A percentile compares a stretch with the other conserved stretches of the same genome.
phyloP scores from a whole-genome alignment of 2,797 vertebrate species.

The Sebastes matsubarae region DNA sequence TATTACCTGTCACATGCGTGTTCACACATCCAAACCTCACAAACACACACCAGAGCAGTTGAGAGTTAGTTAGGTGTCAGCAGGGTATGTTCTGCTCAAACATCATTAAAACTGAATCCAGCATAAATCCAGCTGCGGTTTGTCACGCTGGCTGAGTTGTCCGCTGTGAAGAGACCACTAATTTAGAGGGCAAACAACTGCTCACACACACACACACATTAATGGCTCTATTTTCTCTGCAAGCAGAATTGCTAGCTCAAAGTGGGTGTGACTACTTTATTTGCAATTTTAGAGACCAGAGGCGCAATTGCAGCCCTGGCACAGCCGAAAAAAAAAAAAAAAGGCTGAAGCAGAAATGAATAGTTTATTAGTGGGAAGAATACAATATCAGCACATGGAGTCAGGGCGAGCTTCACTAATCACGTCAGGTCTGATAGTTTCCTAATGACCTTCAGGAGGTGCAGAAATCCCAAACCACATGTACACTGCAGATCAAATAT shows the following conservation, averaged over 20 bases:
- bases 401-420: not conserved
- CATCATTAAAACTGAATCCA: conserved; percentile 62
- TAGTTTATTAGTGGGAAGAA: not conserved
- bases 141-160: conserved; percentile 38
- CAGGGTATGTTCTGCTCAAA: conserved; percentile 53
- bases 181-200: conserved; percentile 36
- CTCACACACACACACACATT: conserved; percentile 3
- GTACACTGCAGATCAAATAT: not conserved
- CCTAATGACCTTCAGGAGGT: not conserved
- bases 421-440: conserved; percentile 6
- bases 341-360: not conserved
- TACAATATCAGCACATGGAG: conserved; percentile 6
- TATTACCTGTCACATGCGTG: conserved; percentile 51
- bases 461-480: not conserved
- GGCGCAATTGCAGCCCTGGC: not conserved
- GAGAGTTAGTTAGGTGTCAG: conserved; percentile 43
- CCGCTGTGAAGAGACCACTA: conserved; percentile 40
- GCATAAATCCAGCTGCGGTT: conserved; percentile 60
- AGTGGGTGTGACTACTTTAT: conserved; percentile 2
- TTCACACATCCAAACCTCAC: conserved; percentile 19
- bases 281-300: not conserved
- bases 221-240: conserved; percentile 21
- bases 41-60: not conserved
- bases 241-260: conserved; percentile 3
- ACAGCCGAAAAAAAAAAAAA: not conserved